Evolutionary conservation across 1,140 invertebrate genomes (phyloP), one percentile per base, ranked within the genome.

Genomic region (Bombus waltoni): DNA sequence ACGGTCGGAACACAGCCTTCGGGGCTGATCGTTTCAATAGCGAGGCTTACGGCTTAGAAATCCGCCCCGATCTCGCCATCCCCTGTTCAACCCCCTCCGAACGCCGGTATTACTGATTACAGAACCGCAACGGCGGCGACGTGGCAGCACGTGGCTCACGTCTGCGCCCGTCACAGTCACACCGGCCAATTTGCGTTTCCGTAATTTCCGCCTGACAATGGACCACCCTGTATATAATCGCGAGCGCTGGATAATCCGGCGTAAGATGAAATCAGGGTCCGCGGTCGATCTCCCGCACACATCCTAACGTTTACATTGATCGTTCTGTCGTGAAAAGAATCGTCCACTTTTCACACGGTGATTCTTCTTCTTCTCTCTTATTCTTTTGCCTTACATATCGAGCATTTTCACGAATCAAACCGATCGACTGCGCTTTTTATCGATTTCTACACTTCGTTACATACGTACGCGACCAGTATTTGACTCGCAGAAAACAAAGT

Each of bases 121-220:
- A 93, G 91, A 94, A 94, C 94, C 94, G 89, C 93, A 93, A 79
- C 81, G 77, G 53, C 53, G 35, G 35, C 47, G 47, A 25, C 73
- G 65, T 66, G 73, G 32, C 88, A 93, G 94, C 95, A 95, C 95
- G 95, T 95, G 95, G 92, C 94, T 72, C 89, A 87, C 87, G 93
- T 92, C 93, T 93, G 93, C 91, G 92, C 91, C 93, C 93, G 94
- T 95, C 94, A 95, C 89, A 90, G 91, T 95, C 94, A 93, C 94
- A 95, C 94, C 92, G 93, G 94, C 93, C 94, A 95, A 95, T 95
- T 95, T 95, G 94, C 93, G 93, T 94, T 94, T 94, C 93, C 92
- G 93, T 94, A 93, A 95, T 94, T 94, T 94, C 93, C 89, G 87
- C 73, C 84, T 88, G 90, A 94, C 93, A 94, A 95, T 94, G 89